Evolutionary conservation across 2,797 vertebrate species (phyloP), one percentile per base, ranked within the genome.

Genomic region (Paedocypris micromegethes): DNA sequence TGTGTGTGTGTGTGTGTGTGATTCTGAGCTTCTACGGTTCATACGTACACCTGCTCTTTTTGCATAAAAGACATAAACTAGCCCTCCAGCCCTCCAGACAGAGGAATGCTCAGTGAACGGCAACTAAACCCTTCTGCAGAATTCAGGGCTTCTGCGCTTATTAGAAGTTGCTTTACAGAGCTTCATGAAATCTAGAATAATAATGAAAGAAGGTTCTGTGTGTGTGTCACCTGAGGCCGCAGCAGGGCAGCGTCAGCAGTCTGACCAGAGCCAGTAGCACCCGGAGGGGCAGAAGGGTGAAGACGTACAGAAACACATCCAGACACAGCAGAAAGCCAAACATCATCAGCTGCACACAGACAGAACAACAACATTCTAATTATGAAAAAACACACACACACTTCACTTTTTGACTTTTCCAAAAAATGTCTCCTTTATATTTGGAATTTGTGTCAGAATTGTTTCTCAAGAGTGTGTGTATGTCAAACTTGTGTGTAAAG

Each of bases 291-390:
- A 99, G 89, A 63, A 99, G 85, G 38, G 97, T 99, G 88, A 99
- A 97, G 62, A 99, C 91, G n/a, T 98, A 98, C 43, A 98, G 91
- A 84, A 99, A 99, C 7, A 96, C 93, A 77, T 99, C 97, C 90
- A 99, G 88, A 88, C 97, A 98, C 77, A 98, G 89, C 86, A 98
- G 98, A 87, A 96, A 97, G 70, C 97, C 97, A 67, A 99, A 99
- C 49, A 91, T 78, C 96, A 99, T 98, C 86, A 99, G 85, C 96
- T 98, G 81, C 48, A 83, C 5, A 57, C 37, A 48, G 2, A 61
- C 3, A 62, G 1, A 70, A 38, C n/a, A n/a, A n/a, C n/a, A n/a
- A n/a, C n/a, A n/a, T n/a, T n/a, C n/a, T n/a, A n/a, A n/a, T n/a
- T n/a, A n/a, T n/a, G n/a, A n/a, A n/a, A n/a, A n/a, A n/a, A n/a